Evolutionary conservation across 1,140 invertebrate genomes (phyloP), one percentile per base, ranked within the genome.

Genomic region (Coenobita brevimanus): DNA sequence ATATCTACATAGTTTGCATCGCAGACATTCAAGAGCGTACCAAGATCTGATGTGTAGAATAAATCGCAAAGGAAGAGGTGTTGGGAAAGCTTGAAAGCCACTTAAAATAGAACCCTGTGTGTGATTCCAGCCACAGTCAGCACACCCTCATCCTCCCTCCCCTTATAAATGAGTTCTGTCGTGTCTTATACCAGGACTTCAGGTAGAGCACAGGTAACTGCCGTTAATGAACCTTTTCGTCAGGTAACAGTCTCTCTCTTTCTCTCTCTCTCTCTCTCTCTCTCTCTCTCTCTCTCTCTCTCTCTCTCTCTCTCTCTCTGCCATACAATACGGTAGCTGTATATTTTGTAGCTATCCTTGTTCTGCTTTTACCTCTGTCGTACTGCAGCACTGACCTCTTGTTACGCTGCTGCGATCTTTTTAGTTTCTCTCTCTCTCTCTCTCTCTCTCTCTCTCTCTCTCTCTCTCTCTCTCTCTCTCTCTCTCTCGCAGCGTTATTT

Each of bases 181-280:
- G n/a, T 57, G 13, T 13, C n/a, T 57, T 13, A 13, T 57, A 57
- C n/a, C n/a, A 57, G 13, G 13, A 57, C n/a, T 57, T 13, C 54
- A 13, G n/a, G 10, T 57, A 57, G 57, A n/a, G n/a, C n/a, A n/a
- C n/a, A n/a, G n/a, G n/a, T n/a, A n/a, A 57, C 10, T 57, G 54
- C n/a, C n/a, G 54, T n/a, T 10, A 57, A n/a, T 57, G n/a, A 57
- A 13, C 10, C n/a, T 57, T 57, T 57, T 13, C n/a, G 10, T 57
- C 54, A 57, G 54, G 10, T 13, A 13, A 57, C n/a, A n/a, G 10
- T 57, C 54, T 57, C 54, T 57, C 54, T 57, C 54, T 57, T n/a
- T 57, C 54, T 57, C 54, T 64, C 62, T 64, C 62, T 64, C 62
- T 4, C 62, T 64, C 62, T 64, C 3, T 64, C 17, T 64, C 62